Base-by-base conservation (phyloP, 2,797 vertebrate species). In the Bradypodion ventrale region DNA sequence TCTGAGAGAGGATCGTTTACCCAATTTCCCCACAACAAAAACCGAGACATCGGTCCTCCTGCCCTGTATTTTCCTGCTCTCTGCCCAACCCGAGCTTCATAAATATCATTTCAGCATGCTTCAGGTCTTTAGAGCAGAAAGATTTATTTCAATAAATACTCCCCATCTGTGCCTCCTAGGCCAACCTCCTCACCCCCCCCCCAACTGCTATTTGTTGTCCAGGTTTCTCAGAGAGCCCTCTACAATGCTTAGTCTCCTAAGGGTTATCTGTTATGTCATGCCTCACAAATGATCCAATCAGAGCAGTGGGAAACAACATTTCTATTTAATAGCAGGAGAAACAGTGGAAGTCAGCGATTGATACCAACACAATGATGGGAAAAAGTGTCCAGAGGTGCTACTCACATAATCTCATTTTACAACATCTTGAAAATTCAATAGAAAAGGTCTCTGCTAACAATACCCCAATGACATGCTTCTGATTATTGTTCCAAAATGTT, bases 341-440 rank as follows among this genome's bases (percentile, higher is more conserved):
- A 97, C 95, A 96, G 95, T 96, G 96, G 96, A 97, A 97, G 96
- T 97, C 94, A 94, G 93, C 92, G 94, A 96, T 96, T 97, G 96
- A 97, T 97, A 97, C 95, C 95, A 97, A 96, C 96, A 97, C 96
- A 97, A 97, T 97, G 96, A 97, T 97, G 96, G 96, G 96, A 97
- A 97, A 97, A 96, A 95, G 95, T 96, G 94, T 96, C 96, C 95
- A 96, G 95, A 96, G 96, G 95, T 96, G 95, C 95, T 96, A 91
- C 94, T 96, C 95, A 92, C 95, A 96, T 95, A 96, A 96, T 96
- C 95, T 96, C 93, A 90, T 92, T 96, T 95, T 96, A 96, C 95
- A 96, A 90, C 96, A 96, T 96, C 95, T 96, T 96, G 95, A 95
- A 96, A 96, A 96, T 96, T 96, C 94, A 96, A 96, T 95, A 96